Evolutionary conservation across 2,113 vertebrate species (phyloP), one percentile per base, ranked within the genome.

Genomic region (Aramus guarauna): DNA sequence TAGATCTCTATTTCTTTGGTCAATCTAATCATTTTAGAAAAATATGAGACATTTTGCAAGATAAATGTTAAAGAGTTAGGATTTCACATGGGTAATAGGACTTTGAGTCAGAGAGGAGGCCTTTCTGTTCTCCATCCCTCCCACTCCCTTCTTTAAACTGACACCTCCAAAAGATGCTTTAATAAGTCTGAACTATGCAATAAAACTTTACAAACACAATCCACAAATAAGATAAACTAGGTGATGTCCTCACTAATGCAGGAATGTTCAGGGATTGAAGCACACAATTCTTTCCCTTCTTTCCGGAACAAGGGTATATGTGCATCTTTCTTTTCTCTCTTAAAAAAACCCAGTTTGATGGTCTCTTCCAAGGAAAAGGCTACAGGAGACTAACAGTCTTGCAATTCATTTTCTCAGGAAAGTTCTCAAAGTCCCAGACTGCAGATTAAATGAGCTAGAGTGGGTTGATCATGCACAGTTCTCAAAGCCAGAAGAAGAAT

Each of bases 1-100:
- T 53, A 85, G 69, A 56, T 80, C 66, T 85, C 62, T 55, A 67
- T 94, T 96, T 80, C 92, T 93, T 62, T 90, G 69, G 81, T 93
- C 88, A 94, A 26, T 68, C 84, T 75, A 68, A 87, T 92, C 0
- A 77, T 86, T 96, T 84, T 52, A 78, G 73, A 90, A 96, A 91
- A 94, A 94, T 78, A 81, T 2, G 21, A 87, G 47, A 36, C 47
- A 23, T 81, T 96, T 81, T 81, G 24, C 68, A 92, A 77, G 73
- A 84, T 84, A 89, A 95, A 94, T 55, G 52, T 63, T 86, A 39
- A 15, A 71, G 76, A 71, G 60, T n/a, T 85, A 50, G 50, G 69
- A 39, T 87, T 92, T 87, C 71, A 87, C 3, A 1, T 77, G 63
- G 53, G 19, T 59, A 72, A 47, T 34, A 59, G 17, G 50, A 58